phyloP scores from a whole-genome alignment of 2,888 invertebrate species.

The Danaus chrysippus region DNA sequence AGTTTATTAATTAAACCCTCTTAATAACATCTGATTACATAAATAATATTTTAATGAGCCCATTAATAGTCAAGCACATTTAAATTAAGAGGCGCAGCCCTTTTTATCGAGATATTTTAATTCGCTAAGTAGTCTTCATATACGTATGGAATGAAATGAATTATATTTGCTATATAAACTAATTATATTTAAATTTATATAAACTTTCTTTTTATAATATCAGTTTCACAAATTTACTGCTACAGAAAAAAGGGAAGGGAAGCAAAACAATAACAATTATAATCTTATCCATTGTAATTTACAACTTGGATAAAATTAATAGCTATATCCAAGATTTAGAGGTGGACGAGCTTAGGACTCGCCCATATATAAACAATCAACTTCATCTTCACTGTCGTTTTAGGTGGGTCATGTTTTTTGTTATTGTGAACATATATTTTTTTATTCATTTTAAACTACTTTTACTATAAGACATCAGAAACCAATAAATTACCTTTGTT shows the following conservation, averaged over 20 bases:
- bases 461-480: not conserved
- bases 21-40: not conserved
- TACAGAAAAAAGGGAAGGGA: too few species aligned
- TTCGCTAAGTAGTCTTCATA: not conserved
- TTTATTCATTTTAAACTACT: not conserved
- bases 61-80: slow-evolving; percentile 11
- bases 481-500: not conserved
- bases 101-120: slow-evolving; percentile 9
- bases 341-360: too few species aligned
- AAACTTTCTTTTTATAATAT: not conserved
- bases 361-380: too few species aligned
- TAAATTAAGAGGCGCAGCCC: slow-evolving; percentile 9
- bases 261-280: too few species aligned
- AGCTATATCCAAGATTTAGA: too few species aligned
- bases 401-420: too few species aligned
- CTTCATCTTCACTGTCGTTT: too few species aligned
- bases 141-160: not conserved
- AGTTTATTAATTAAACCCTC: slow-evolving; percentile 3
- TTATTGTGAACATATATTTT: too few species aligned
- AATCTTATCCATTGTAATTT: too few species aligned
- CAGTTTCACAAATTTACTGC: too few species aligned
- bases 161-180: not conserved
- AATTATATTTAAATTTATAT: slow-evolving; percentile 5
- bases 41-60: slow-evolving; percentile 10
- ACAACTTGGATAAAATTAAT: too few species aligned